phyloP scores from a whole-genome alignment of 2,888 invertebrate genomes.

The Cephus pygmeus region DNA sequence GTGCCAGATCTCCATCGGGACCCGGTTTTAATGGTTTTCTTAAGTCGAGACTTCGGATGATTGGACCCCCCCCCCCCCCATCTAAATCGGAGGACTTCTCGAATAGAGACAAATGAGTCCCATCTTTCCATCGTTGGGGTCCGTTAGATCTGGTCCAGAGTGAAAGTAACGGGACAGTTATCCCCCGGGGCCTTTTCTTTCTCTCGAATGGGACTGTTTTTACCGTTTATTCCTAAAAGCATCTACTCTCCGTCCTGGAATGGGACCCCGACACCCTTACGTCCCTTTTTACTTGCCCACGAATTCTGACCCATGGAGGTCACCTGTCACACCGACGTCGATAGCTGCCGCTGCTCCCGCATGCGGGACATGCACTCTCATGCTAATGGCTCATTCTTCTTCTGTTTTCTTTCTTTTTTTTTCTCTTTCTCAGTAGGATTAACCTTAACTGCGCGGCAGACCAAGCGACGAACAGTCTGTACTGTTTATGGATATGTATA shows the following conservation, averaged over 20 bases:
- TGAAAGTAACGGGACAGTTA: neutral
- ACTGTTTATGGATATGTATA: neutral
- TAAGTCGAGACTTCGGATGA: slow-evolving; percentile 13
- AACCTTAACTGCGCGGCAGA: neutral
- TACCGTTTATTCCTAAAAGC: neutral
- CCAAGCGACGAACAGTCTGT: neutral
- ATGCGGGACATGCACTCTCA: slow-evolving; percentile 21
- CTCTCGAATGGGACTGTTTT: slow-evolving; percentile 3
- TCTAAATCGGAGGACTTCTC: neutral
- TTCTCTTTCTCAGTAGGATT: neutral
- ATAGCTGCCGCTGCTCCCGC: slow-evolving; percentile 43
- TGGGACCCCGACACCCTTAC: neutral
- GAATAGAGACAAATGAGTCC: neutral
- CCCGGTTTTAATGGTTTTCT: slow-evolving; percentile 45
- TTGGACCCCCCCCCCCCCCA: neutral
- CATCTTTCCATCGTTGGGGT: neutral
- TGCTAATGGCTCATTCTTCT: slow-evolving; percentile 17
- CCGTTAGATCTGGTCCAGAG: neutral
- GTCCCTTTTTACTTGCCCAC: slow-evolving; percentile 34
- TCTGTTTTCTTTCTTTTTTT: neutral
- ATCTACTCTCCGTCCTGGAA: neutral
- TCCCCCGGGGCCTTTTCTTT: slow-evolving; percentile 4
- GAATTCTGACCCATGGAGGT: slow-evolving; percentile 40
- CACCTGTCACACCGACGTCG: slow-evolving; percentile 46
- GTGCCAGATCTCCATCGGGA: slow-evolving; percentile 41